Evolutionary conservation across 2,888 invertebrate species (phyloP).

Genomic region (Rotaria macrura): DNA sequence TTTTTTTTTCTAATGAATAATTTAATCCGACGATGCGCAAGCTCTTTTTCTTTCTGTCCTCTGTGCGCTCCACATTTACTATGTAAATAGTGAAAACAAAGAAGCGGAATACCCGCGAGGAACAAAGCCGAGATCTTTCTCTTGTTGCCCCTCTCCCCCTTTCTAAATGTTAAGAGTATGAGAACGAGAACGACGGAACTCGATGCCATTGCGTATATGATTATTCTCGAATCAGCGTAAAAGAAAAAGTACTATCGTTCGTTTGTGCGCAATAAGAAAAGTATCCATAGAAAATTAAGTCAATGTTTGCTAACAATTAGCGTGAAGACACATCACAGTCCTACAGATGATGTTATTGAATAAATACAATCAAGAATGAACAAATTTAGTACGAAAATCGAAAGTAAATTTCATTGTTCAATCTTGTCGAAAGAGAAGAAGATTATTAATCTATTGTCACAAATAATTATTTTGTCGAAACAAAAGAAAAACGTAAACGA

Average conservation of each 20-base stretch:
- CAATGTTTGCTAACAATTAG: slow-evolving; percentile 5
- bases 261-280: neutral
- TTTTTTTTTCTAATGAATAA: neutral
- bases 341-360: neutral
- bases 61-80: neutral
- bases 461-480: neutral
- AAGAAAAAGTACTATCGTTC: neutral
- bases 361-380: neutral
- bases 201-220: neutral
- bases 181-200: slow-evolving; percentile 1
- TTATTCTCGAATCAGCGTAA: neutral
- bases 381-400: neutral
- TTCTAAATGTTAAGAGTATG: slow-evolving; percentile 1
- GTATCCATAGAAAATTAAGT: neutral
- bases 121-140: slow-evolving; percentile 7
- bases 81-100: slow-evolving; percentile 1
- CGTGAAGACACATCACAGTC: neutral
- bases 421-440: neutral
- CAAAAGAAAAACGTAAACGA: neutral
- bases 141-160: neutral
- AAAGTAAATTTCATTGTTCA: neutral
- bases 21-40: slow-evolving; percentile 5
- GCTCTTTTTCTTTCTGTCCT: neutral
- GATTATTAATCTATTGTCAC: neutral
- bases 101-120: neutral